These are phyloP conservation scores for Drosophila rubida DNA, from an alignment of 2,888 invertebrate genomes.

Conservation along the genomic window DNA sequence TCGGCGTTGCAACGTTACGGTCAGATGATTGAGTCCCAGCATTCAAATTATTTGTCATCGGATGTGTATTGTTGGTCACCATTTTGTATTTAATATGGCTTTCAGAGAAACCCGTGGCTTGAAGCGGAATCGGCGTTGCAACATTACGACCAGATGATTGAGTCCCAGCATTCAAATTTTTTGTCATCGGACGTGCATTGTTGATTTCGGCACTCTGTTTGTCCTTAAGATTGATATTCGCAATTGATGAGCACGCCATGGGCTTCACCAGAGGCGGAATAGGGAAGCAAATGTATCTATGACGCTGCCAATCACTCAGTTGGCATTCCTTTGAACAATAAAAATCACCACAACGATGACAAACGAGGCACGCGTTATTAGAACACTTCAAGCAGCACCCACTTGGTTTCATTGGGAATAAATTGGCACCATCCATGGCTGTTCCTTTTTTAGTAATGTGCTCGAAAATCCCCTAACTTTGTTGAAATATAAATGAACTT, in stretches of 20 bases:
- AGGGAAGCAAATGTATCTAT: conserved; percentile 63
- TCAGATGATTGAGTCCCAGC: background rate
- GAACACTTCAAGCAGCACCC: conserved; percentile 52
- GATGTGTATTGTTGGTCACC: background rate
- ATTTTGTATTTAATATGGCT: too few species aligned
- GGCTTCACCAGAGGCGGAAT: conserved; percentile 57
- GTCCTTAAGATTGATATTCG: background rate
- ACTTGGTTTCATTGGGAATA: background rate
- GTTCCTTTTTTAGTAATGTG: background rate
- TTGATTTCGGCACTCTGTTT: background rate
- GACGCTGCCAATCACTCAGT: conserved; percentile 56
- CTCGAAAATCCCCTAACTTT: background rate
- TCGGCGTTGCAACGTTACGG: background rate
- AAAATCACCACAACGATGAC: conserved; percentile 64
- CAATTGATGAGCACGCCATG: conserved; percentile 29
- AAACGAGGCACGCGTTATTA: conserved; percentile 17
- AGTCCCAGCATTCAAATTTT: background rate
- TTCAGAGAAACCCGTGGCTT: background rate
- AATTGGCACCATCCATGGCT: conserved; percentile 9
- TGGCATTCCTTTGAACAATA: conserved; percentile 57
- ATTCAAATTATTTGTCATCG: background rate
- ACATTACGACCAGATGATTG: background rate
- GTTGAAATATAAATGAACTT: background rate
- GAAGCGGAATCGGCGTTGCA: background rate
- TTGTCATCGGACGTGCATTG: background rate